phyloP scores from a whole-genome alignment of 92 coral and sea anemone genomes.

The Zoanthus solanderi region DNA sequence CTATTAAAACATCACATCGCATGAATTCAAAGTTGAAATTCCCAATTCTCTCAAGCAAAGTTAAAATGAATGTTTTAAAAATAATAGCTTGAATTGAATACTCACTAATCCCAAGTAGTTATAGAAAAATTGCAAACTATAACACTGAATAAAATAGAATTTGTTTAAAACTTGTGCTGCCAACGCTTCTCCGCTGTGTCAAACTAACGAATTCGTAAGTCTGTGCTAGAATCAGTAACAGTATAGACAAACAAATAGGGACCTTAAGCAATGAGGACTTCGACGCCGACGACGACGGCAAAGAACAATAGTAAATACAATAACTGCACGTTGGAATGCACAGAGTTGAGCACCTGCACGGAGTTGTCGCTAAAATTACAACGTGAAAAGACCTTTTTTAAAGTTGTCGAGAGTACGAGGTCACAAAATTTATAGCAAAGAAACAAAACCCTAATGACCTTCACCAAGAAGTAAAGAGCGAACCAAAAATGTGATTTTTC shows the following conservation, averaged over 20 bases:
- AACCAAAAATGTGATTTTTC: no score
- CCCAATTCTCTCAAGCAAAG: constrained; percentile 10
- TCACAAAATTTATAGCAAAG: no score
- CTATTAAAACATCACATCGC: constrained; percentile 1
- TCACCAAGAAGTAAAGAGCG: no score
- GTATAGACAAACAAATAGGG: background rate
- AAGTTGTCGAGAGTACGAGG: no score
- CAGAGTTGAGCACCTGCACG: no score
- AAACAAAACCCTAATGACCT: no score
- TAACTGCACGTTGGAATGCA: no score
- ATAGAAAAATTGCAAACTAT: constrained; percentile 2
- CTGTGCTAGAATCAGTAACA: constrained; percentile 10
- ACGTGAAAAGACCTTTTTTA: no score
- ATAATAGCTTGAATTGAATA: constrained; percentile 29
- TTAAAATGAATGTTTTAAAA: constrained; percentile 26
- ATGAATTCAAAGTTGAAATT: constrained; percentile 20
- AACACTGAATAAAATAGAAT: background rate
- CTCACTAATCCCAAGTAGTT: constrained; percentile 26
- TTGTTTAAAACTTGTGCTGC: background rate
- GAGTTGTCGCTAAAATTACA: no score
- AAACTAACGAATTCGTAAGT: background rate
- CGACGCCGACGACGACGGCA: no score
- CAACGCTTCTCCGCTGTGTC: constrained; percentile 24
- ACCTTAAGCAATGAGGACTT: no score
- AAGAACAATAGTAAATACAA: no score